Evolutionary conservation across 1,140 invertebrate genomes (phyloP), one percentile per base, ranked within the genome.

Genomic region (Cylas formicarius): DNA sequence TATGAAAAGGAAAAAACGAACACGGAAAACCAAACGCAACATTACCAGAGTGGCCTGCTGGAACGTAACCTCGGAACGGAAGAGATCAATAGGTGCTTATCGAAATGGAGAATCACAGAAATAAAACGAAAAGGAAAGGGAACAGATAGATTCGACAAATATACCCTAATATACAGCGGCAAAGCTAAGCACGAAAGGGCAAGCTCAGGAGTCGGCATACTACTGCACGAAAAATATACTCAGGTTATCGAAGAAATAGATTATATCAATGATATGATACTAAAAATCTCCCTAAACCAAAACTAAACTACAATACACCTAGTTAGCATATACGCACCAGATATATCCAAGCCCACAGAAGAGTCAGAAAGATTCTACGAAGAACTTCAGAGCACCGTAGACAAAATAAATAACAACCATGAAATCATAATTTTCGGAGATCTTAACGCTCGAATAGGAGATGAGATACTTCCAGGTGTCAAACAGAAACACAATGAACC

Each of bases 121-220:
- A 50, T 20, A n/a, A 45, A 48, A 38, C 38, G 28, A 21, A 48
- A 50, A 20, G 37, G 43, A 23, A 20, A 48, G 21, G 44, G 44
- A 9, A 38, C 24, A 16, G n/a, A 13, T 10, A 50, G 33, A 26
- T 14, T 17, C 9, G 18, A 14, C n/a, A 32, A 48, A 17, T 48
- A 42, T 27, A 46, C 48, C 10, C 28, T 51, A 34, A 34, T 45
- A 9, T 51, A 47, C 29, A 51, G 44, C 31, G 48, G 48, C 24
- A 37, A n/a, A 27, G 18, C 14, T 4, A 46, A 51, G 18, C 18
- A 39, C 6, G 22, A 38, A 42, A 23, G 38, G 43, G 42, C 42
- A 39, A 17, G 24, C 33, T 14, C 24, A 40, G 32, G 35, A 26
- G 42, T 49, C 10, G 46, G 43, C 13, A 35, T 48, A 9, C 23